Base-by-base conservation (phyloP, 1,140 invertebrate genomes). In the Drosophila santomea region DNA sequence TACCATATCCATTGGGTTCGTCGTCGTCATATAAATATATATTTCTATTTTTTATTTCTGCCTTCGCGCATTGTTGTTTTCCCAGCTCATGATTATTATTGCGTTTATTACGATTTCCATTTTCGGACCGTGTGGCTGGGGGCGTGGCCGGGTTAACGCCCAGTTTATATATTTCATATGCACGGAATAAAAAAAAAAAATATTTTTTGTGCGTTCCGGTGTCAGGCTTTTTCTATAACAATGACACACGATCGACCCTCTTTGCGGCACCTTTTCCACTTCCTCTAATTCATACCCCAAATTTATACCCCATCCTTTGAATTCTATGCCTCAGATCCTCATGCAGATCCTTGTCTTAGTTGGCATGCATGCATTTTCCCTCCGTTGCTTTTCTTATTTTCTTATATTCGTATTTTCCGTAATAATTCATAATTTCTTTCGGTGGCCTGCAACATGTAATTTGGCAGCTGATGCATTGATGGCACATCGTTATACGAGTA, bases 101-200 rank as follows among this genome's bases (percentile, higher is more conserved):
- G 82, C 74, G 74, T 78, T 86, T 85, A 85, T 85, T 81, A 85
- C 82, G 78, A 78, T 85, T 85, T 85, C 74, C 78, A 85, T 85
- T 85, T 56, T 77, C 55, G 66, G 68, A 35, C 78, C 68, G 67
- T 85, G 82, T 74, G 78, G 68, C 81, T 63, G 67, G 82, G 74
- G 82, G 69, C 77, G 82, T 78, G 60, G 56, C 41, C 51, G 4
- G 32, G 74, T 82, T 28, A 67, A 78, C 82, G 83, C 82, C 82
- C 55, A 50, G 54, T 55, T 74, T 75, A 56, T 67, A 60, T 67
- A 54, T 72, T 57, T 59, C 47, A 58, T 58, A 83, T 43, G 61
- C 58, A 58, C 52, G 17, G 32, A 23, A 59, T 23, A 25, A 17
- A 50, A 32, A 50, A 32, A 15, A 11, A 59, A 75, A 36, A 39